Evolutionary conservation across 2,888 invertebrate genomes (phyloP).

Genomic region (Oscheius sp.): DNA sequence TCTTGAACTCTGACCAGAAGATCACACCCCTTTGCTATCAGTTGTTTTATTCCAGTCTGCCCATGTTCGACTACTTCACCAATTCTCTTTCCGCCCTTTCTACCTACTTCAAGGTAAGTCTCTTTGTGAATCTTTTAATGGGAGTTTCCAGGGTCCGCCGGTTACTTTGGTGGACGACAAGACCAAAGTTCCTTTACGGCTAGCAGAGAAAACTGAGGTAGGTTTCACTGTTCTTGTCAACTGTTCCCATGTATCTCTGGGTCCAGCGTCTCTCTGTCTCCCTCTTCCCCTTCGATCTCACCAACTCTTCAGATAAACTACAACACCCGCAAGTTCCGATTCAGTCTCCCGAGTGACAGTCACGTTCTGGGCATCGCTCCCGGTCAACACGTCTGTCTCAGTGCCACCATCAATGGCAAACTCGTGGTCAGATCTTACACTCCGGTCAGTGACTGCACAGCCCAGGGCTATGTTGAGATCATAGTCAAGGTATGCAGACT

Average conservation of each 20-base stretch:
- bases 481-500: conserved; percentile 84
- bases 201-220: conserved; percentile 78
- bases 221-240: not conserved
- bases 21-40: no score
- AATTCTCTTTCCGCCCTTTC: no score
- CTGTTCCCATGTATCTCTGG: no score
- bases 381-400: conserved; percentile 97
- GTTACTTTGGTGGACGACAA: conserved; percentile 64
- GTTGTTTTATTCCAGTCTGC: no score
- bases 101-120: no score
- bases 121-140: not conserved
- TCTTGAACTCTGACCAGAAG: no score
- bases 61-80: no score
- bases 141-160: not conserved
- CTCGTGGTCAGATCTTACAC: conserved; percentile 95
- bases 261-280: not conserved
- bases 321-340: conserved; percentile 91
- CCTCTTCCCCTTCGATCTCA: not conserved
- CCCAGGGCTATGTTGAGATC: conserved; percentile 89
- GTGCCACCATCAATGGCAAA: conserved; percentile 87
- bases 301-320: conserved; percentile 81
- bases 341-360: conserved; percentile 87
- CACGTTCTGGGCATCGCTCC: conserved; percentile 86
- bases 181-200: conserved; percentile 84
- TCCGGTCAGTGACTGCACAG: conserved; percentile 94